Evolutionary conservation across 2,113 vertebrate species (phyloP).

Genomic region (Chaenocephalus aceratus): DNA sequence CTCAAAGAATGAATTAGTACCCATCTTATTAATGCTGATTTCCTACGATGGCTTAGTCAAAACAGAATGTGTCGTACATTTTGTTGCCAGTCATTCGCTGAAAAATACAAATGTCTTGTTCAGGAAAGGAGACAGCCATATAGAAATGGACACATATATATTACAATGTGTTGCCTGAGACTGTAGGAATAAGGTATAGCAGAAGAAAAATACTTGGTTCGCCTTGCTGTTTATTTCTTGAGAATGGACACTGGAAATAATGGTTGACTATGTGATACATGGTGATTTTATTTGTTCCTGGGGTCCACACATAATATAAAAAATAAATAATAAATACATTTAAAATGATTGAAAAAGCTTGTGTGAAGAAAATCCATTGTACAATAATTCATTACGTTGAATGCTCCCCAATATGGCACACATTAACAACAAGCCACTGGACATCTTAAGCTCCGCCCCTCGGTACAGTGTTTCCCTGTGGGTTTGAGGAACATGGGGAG

Average conservation of each 20-base stretch:
- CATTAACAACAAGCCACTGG: conserved; percentile 51
- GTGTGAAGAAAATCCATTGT: background rate
- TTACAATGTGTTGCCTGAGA: background rate
- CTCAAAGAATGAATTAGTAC: background rate
- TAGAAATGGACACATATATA: too few species aligned
- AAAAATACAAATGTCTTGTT: too few species aligned
- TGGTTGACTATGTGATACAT: background rate
- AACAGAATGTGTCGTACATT: background rate
- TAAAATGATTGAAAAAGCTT: background rate
- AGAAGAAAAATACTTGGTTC: too few species aligned
- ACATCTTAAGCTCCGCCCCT: conserved; percentile 45
- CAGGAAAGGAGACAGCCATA: too few species aligned
- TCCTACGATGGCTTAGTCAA: background rate
- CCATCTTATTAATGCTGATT: background rate
- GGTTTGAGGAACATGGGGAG: background rate
- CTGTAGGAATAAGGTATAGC: background rate
- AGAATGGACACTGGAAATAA: too few species aligned
- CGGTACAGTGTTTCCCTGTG: conserved; percentile 12
- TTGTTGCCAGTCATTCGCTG: background rate
- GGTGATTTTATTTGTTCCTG: background rate
- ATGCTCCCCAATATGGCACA: background rate
- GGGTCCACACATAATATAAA: too few species aligned
- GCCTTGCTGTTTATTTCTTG: too few species aligned
- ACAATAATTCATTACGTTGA: background rate
- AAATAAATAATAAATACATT: background rate